Conservation (phyloP, 2,113 vertebrate species). For the Alethe castanea region DNA sequence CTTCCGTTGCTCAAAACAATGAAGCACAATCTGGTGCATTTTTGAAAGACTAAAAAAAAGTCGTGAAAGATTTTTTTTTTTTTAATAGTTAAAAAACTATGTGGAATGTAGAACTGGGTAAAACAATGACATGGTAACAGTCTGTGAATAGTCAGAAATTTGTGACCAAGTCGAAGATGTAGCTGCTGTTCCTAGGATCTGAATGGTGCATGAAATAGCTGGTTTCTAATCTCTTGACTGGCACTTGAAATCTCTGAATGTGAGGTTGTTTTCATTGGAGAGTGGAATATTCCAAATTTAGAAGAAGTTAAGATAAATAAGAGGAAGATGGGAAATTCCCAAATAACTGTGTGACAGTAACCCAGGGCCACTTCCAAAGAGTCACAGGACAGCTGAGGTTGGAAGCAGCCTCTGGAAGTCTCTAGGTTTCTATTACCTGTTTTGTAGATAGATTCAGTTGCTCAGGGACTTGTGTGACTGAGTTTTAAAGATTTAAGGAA, state of each 20-base stretch:
- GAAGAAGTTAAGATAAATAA: neutral
- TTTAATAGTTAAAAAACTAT: neutral
- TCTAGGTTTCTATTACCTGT: neutral
- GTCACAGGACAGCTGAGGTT: neutral
- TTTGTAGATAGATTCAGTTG: neutral
- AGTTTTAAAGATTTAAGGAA: neutral
- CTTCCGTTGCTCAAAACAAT: neutral
- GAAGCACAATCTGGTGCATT: neutral
- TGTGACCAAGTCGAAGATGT: neutral
- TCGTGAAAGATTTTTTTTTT: neutral
- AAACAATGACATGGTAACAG: neutral
- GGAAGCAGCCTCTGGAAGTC: neutral
- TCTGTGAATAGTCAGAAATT: neutral
- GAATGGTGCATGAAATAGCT: neutral
- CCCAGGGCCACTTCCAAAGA: neutral
- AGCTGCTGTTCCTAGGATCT: neutral
- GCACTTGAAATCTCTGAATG: neutral
- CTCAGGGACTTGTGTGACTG: neutral
- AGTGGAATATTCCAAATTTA: neutral
- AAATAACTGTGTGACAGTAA: neutral
- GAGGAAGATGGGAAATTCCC: neutral
- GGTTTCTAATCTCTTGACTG: neutral
- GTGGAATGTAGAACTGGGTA: neutral
- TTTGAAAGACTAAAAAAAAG: neutral
- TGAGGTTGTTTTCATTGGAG: neutral